Conservation (phyloP, 2,113 vertebrate genomes). For the Dasypus novemcinctus region DNA sequence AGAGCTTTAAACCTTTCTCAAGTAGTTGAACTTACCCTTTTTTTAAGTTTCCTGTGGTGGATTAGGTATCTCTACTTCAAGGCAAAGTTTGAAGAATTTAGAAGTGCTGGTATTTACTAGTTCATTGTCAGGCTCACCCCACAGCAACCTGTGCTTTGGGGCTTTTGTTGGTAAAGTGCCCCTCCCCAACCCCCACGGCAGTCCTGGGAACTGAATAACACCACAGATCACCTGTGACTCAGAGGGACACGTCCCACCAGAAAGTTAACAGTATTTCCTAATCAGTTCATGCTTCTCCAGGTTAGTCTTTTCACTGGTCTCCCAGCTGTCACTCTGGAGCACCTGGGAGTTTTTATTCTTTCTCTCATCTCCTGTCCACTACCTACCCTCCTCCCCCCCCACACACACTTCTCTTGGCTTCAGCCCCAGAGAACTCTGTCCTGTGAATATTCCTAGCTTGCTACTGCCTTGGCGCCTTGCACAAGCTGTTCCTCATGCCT, state of each 20-base stretch:
- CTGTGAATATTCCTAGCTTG: neutral
- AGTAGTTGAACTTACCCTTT: neutral
- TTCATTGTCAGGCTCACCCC: neutral
- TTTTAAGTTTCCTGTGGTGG: neutral
- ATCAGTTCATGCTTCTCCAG: neutral
- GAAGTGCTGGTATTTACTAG: neutral
- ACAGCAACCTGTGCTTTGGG: neutral
- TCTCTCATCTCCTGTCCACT: neutral
- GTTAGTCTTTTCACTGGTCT: neutral
- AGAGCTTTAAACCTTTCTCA: neutral
- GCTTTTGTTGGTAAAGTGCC: neutral
- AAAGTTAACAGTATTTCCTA: neutral
- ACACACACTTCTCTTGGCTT: neutral
- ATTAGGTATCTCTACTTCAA: neutral
- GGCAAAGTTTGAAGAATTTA: conserved; percentile 8
- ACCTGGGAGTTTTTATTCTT: neutral
- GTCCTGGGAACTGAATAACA: neutral
- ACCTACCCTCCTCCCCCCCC: no score
- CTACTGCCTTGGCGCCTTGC: neutral
- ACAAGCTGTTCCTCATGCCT: neutral
- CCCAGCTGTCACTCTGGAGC: neutral
- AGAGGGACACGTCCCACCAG: neutral
- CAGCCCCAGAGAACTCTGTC: neutral
- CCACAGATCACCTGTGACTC: neutral
- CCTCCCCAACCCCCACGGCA: neutral